Evolutionary conservation across 2,113 vertebrate species (phyloP), one percentile per base, ranked within the genome.

Genomic region (Tetraodon nigroviridis): DNA sequence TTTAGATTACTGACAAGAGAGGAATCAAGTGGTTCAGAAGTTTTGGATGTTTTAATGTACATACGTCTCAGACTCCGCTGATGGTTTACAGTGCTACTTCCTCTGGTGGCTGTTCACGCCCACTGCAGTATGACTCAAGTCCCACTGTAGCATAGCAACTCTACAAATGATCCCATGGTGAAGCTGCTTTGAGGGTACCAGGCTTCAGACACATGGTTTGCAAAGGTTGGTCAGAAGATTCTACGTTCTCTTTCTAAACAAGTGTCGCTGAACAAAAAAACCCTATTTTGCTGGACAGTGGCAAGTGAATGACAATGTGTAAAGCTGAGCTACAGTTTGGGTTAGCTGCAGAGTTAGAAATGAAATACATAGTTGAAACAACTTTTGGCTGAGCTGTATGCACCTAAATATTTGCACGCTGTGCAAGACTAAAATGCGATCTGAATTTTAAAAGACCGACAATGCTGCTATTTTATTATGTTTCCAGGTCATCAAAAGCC

Each of bases 401-500:
- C 17, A 41, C 29, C 41, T 57, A 55, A 42, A 45, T 13, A 51
- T 46, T 44, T 15, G 47, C 2, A 65, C 12, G 19, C 22, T 12
- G 2, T 18, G 14, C 40, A 20, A 47, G 17, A 20, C 48, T 37
- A 14, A 55, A 40, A 27, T 5, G 16, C 41, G 11, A 54, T 57
- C 57, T 54, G 32, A 19, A 22, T 41, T 51, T 50, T 18, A 59
- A 42, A 40, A 19, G 32, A 44, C 64, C 24, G 49, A 41, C 51
- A 58, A 24, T 27, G 32, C 52, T 64, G 40, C 14, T 51, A 53
- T 52, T 59, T 22, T n/a, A 54, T 48, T 19, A 20, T 59, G 29
- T 71, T 69, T 72, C 61, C 41, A 76, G 64, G 50, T 69, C 19
- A 62, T 75, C 49, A 64, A 48, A 69, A 77, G 53, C 57, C 46